phyloP scores from a whole-genome alignment of 2,888 invertebrate species.

The Andrena hattorfiana region DNA sequence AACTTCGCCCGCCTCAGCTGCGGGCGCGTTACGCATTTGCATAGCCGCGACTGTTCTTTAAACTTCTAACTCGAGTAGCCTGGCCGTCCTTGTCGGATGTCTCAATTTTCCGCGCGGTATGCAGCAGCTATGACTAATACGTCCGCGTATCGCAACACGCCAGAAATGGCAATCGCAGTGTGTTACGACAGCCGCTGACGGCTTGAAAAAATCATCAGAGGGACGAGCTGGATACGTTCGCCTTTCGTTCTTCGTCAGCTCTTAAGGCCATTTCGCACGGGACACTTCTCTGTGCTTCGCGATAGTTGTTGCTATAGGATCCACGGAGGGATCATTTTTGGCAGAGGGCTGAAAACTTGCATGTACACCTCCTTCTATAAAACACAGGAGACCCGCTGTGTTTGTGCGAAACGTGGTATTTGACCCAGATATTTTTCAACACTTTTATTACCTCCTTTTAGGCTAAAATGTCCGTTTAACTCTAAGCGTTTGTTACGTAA shows the following conservation, averaged over 20 bases:
- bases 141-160: slow-evolving; percentile 59
- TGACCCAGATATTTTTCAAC: no score
- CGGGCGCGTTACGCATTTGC: slow-evolving; percentile 40
- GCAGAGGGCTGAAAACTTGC: no score
- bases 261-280: neutral
- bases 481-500: no score
- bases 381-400: no score
- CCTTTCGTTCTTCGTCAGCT: slow-evolving; percentile 19
- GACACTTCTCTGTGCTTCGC: no score
- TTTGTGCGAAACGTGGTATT: no score
- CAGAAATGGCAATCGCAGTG: slow-evolving; percentile 59
- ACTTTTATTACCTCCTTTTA: no score
- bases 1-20: slow-evolving; percentile 3
- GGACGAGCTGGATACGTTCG: slow-evolving; percentile 34
- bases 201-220: slow-evolving; percentile 19
- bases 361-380: no score
- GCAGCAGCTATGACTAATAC: slow-evolving; percentile 65
- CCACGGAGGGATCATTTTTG: no score
- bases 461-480: no score
- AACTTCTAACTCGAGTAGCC: slow-evolving; percentile 65
- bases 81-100: slow-evolving; percentile 67
- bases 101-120: slow-evolving; percentile 65
- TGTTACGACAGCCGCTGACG: slow-evolving; percentile 45
- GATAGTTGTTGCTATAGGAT: no score
- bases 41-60: slow-evolving; percentile 57